A percentile compares a stretch with the other conserved stretches of the same genome.
phyloP scores from a whole-genome alignment of 2,888 invertebrate species.

The Ecdyonurus torrentis region DNA sequence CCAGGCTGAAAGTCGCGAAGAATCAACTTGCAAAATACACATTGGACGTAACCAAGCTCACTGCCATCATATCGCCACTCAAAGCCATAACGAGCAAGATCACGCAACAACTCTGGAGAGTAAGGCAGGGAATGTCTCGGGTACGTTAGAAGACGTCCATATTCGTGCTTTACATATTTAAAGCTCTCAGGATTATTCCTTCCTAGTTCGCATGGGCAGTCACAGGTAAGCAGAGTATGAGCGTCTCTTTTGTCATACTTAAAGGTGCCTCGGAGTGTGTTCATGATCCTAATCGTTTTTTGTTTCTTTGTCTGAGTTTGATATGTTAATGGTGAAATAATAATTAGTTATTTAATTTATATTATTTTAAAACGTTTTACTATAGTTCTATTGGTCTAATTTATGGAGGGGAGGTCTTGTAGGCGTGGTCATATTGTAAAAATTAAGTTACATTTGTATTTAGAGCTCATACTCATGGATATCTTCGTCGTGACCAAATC shows the following conservation, averaged over 20 bases:
- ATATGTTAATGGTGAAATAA: no score
- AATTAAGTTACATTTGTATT: no score
- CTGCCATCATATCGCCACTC: neutral
- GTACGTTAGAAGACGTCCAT: neutral
- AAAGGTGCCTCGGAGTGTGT: neutral
- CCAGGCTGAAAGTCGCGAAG: neutral
- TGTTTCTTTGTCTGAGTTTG: no score
- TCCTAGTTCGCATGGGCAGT: neutral
- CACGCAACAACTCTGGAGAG: neutral
- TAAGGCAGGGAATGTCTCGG: neutral
- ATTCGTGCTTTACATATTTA: neutral
- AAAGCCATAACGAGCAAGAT: neutral
- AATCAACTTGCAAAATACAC: neutral
- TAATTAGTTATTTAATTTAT: no score
- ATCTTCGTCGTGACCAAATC: no score
- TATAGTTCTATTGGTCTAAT: no score
- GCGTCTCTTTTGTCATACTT: neutral
- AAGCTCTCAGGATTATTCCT: neutral
- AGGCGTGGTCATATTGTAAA: no score
- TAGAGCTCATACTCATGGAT: no score
- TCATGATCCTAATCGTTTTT: no score
- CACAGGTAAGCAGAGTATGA: neutral
- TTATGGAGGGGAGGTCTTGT: no score
- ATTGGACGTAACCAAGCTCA: neutral
- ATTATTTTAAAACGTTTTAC: no score